These are phyloP conservation scores for Cybosia mesomella DNA, from an alignment of 2,888 invertebrate genomes.

Conservation along the genomic window DNA sequence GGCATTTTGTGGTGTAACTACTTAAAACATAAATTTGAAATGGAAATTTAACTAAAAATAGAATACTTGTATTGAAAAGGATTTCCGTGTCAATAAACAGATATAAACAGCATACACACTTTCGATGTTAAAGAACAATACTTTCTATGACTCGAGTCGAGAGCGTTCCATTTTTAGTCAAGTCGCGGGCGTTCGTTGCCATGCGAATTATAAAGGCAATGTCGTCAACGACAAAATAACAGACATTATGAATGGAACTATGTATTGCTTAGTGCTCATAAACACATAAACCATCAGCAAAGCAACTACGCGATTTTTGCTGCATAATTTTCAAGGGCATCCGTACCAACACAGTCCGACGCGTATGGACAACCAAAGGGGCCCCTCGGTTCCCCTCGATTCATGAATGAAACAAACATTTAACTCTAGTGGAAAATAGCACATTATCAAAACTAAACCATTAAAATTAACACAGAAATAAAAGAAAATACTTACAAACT, in stretches of 20 bases:
- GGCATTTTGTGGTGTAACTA: conserved; percentile 28
- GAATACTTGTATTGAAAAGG: conserved; percentile 38
- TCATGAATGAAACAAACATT: conserved; percentile 81
- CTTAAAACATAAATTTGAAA: conserved; percentile 32
- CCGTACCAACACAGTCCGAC: conserved; percentile 59
- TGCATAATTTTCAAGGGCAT: conserved; percentile 87
- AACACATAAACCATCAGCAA: conserved; percentile 62
- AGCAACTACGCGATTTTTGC: conserved; percentile 79
- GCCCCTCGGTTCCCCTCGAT: conserved; percentile 62
- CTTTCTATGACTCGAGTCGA: conserved; percentile 77
- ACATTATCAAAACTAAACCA: conserved; percentile 61
- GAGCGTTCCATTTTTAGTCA: conserved; percentile 82
- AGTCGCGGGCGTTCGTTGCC: conserved; percentile 71
- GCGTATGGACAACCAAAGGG: conserved; percentile 63
- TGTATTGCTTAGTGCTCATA: conserved; percentile 61
- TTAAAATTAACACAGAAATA: conserved; percentile 79
- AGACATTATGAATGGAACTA: conserved; percentile 64
- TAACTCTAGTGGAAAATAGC: conserved; percentile 62
- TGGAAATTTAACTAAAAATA: conserved; percentile 44
- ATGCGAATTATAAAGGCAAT: conserved; percentile 65
- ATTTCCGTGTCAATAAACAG: conserved; percentile 63
- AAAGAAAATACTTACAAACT: conserved; percentile 86
- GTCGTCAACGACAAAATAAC: conserved; percentile 51
- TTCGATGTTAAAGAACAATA: conserved; percentile 73
- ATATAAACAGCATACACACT: conserved; percentile 60